phyloP scores from a whole-genome alignment of 2,113 vertebrate genomes.

The Podiceps cristatus region DNA sequence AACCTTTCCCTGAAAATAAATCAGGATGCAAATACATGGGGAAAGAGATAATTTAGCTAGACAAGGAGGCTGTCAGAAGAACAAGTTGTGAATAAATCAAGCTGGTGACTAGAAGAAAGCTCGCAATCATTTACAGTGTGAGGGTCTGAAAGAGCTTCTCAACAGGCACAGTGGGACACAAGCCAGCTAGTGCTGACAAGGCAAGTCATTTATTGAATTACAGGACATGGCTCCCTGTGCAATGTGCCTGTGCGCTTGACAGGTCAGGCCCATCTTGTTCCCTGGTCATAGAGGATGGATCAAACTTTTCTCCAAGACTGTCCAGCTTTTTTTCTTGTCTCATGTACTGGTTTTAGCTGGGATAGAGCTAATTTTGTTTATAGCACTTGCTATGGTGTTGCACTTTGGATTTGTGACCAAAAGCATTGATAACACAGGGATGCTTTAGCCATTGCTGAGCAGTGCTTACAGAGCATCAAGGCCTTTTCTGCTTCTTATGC shows the following conservation, averaged over 20 bases:
- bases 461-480: background rate
- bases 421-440: background rate
- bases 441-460: background rate
- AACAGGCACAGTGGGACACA: background rate
- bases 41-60: slow-evolving; percentile 24
- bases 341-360: background rate
- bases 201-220: background rate
- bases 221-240: background rate
- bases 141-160: background rate
- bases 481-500: background rate
- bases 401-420: background rate
- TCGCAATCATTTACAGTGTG: background rate
- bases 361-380: background rate
- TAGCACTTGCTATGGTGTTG: background rate
- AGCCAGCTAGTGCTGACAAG: background rate
- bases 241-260: background rate
- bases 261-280: background rate
- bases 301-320: background rate
- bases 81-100: background rate
- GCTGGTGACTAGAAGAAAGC: background rate
- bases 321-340: background rate
- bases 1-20: slow-evolving; percentile 1
- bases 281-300: background rate
- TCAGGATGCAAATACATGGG: background rate
- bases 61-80: background rate